A percentile compares a stretch with the other conserved stretches of the same genome.
phyloP scores from a whole-genome alignment of 1,140 invertebrate species.

The Diorhabda carinulata region DNA sequence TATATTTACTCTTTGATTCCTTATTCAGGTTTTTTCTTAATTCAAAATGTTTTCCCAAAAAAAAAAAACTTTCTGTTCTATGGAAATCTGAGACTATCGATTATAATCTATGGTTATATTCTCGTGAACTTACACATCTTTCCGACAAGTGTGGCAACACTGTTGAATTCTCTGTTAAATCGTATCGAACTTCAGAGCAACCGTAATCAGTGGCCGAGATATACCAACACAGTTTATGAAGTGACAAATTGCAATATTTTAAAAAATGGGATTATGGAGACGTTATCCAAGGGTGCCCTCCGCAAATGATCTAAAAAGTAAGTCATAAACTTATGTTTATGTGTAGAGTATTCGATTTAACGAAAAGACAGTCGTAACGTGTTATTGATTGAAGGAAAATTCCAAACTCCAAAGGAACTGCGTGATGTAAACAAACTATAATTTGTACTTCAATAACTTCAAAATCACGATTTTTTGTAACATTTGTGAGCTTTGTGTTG shows the following conservation, averaged over 20 bases:
- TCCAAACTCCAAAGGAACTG: background rate
- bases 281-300: conserved; percentile 31
- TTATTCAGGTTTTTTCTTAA: too few species aligned
- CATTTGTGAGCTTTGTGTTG: too few species aligned
- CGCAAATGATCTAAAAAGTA: conserved; percentile 29
- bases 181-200: background rate
- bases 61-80: too few species aligned
- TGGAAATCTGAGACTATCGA: too few species aligned
- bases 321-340: conserved; percentile 14
- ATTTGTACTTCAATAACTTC: background rate
- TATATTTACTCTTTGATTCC: too few species aligned
- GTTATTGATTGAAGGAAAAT: conserved; percentile 23
- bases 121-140: too few species aligned
- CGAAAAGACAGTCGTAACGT: too few species aligned
- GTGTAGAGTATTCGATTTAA: background rate
- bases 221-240: background rate
- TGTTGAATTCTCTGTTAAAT: background rate
- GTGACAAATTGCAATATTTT: background rate
- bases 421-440: background rate
- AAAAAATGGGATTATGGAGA: conserved; percentile 32
- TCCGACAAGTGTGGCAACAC: background rate
- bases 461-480: too few species aligned
- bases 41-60: too few species aligned
- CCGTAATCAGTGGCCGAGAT: background rate
- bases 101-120: too few species aligned